Evolutionary conservation across 1,140 invertebrate genomes (phyloP).

Genomic region (Yoshiicerus persimilis): DNA sequence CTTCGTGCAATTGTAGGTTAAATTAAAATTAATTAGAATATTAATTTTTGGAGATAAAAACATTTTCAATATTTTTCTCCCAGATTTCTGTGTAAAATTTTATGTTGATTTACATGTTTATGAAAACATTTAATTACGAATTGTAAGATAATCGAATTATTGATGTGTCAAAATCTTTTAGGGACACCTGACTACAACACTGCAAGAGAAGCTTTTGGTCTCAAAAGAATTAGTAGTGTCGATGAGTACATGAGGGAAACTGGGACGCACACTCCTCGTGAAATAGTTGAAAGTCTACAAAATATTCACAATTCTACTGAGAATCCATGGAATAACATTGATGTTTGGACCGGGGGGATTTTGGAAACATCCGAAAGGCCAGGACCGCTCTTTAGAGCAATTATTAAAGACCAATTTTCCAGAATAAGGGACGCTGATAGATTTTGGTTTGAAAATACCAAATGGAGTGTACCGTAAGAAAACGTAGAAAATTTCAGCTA

Average conservation of each 20-base stretch:
- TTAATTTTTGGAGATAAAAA: too few relatives aligned
- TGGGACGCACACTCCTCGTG: conserved; percentile 14
- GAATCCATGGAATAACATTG: conserved; percentile 58
- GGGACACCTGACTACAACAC: conserved; percentile 62
- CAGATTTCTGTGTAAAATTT: too few relatives aligned
- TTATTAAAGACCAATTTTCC: conserved; percentile 62
- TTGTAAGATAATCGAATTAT: background rate
- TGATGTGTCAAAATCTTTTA: background rate
- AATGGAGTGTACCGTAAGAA: conserved; percentile 57
- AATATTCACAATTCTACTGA: background rate
- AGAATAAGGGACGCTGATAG: conserved; percentile 61
- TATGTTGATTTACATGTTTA: too few relatives aligned
- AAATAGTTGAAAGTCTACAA: background rate
- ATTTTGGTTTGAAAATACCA: conserved; percentile 64
- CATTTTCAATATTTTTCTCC: too few relatives aligned
- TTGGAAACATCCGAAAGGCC: conserved; percentile 64
- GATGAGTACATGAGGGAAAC: conserved; percentile 53
- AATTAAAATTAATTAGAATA: too few relatives aligned
- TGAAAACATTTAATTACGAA: background rate
- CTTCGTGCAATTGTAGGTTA: too few relatives aligned
- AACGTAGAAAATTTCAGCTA: background rate
- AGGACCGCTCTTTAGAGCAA: conserved; percentile 62
- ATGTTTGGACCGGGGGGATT: conserved; percentile 70
- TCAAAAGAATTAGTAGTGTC: conserved; percentile 52
- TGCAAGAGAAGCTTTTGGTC: conserved; percentile 59